These are phyloP conservation scores for Pantherophis guttatus DNA, from an alignment of 2,113 vertebrate genomes.

Conservation along the genomic window DNA sequence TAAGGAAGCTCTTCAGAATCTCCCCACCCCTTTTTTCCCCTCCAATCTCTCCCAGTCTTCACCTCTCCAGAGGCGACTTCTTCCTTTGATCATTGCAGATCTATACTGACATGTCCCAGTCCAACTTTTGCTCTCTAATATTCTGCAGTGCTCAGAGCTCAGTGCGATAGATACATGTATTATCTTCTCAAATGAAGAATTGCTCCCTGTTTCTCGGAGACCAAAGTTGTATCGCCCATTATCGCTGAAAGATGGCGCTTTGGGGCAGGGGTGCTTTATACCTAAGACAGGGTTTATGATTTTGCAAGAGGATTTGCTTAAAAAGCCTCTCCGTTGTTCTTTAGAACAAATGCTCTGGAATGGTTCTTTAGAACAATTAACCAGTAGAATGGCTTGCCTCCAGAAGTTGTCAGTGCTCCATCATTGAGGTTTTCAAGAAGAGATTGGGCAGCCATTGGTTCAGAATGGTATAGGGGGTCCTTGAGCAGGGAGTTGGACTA, in stretches of 20 bases:
- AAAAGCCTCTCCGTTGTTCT: neutral
- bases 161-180: conserved; percentile 58
- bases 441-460: neutral
- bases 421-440: neutral
- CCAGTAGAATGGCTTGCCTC: neutral
- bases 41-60: conserved; percentile 60
- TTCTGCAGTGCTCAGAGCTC: conserved; percentile 56
- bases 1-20: conserved; percentile 64
- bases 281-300: conserved; percentile 42
- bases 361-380: neutral
- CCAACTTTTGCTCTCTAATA: conserved; percentile 65
- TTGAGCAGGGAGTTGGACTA: neutral
- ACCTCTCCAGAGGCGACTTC: conserved; percentile 57
- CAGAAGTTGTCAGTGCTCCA: neutral
- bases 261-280: conserved; percentile 47
- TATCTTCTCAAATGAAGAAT: conserved; percentile 44
- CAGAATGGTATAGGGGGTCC: neutral
- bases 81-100: conserved; percentile 67
- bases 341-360: neutral
- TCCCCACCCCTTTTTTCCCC: conserved; percentile 1
- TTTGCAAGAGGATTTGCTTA: conserved; percentile 43
- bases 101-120: conserved; percentile 67
- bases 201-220: conserved; percentile 45
- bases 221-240: conserved; percentile 58
- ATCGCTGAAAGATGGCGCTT: conserved; percentile 59